phyloP scores from a whole-genome alignment of 2,888 invertebrate genomes.

The Aphelenchoides bicaudatus region DNA sequence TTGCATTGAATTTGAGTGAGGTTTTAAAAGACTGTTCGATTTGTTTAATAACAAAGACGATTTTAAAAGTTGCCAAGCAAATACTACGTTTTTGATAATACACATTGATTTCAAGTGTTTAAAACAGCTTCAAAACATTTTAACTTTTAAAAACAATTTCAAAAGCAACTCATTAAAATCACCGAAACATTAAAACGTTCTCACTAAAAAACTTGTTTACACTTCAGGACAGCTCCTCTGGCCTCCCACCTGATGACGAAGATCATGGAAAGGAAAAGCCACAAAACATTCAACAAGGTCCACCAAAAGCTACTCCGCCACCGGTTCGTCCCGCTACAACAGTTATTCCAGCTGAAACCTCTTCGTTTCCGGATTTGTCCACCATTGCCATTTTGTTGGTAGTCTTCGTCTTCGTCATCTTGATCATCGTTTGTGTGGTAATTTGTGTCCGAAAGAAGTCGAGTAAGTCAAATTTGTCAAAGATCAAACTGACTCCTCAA shows the following conservation, averaged over 20 bases:
- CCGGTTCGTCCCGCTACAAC: conserved; percentile 7
- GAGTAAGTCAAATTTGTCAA: conserved; percentile 8
- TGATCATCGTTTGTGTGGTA: conserved; percentile 10
- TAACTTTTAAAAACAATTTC: no score
- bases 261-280: no score
- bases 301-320: not conserved
- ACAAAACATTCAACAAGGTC: not conserved
- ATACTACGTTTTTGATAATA: not conserved
- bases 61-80: not conserved
- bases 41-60: no score
- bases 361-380: conserved; percentile 1
- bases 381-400: conserved; percentile 11
- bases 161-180: no score
- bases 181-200: no score
- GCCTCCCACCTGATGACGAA: conserved; percentile 9
- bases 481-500: not conserved
- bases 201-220: no score
- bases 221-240: not conserved
- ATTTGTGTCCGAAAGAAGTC: conserved; percentile 14
- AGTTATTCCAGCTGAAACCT: not conserved
- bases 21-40: no score
- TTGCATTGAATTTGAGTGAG: not conserved
- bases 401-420: conserved; percentile 7
- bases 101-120: not conserved
- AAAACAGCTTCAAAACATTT: no score